Base-by-base conservation (phyloP, 2,797 vertebrate genomes). In the Labeo calbasu region DNA sequence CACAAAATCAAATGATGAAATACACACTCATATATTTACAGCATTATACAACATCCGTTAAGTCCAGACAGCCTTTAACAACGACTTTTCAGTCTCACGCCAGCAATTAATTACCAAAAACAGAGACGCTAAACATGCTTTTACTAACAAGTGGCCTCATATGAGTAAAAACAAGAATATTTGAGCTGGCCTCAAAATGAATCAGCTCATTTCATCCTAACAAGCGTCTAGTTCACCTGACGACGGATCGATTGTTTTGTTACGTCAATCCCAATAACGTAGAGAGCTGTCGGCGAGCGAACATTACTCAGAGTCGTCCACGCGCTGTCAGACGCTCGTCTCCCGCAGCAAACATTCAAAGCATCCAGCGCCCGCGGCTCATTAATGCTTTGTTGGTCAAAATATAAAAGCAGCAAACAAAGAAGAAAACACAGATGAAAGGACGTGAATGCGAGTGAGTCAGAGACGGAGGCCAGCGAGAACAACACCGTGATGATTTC, bases 201-300 rank as follows among this genome's bases (percentile, higher is more conserved):
- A 86, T 86, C 28, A 4, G 6, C 48, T 73, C 25, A 55, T 87
- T 77, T 70, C 73, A 48, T 80, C 66, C 55, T 80, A 61, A 46
- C 59, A 81, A 78, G 13, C 12, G 81, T 85, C 51, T 9, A 71
- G 80, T 63, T 73, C 68, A 73, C 85, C 68, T 63, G 84, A 73
- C 71, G 48, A 57, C 9, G 23, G 84, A 87, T 87, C 84, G 79
- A 82, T 85, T 13, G 59, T 28, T 61, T 79, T 40, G 66, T 87
- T 86, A 59, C 25, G 21, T 84, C 50, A 51, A 84, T 77, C 81
- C 50, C 84, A 77, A 85, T 84, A 82, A 82, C 80, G 28, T 71
- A 79, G 53, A 81, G 85, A 80, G 71, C 66, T 57, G 36, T 53
- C 73, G 14, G 75, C 40, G 25, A 72, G 66, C 65, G 69, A 86